Conservation (phyloP, 1,140 invertebrate genomes). For the Elymnias hypermnestra region DNA sequence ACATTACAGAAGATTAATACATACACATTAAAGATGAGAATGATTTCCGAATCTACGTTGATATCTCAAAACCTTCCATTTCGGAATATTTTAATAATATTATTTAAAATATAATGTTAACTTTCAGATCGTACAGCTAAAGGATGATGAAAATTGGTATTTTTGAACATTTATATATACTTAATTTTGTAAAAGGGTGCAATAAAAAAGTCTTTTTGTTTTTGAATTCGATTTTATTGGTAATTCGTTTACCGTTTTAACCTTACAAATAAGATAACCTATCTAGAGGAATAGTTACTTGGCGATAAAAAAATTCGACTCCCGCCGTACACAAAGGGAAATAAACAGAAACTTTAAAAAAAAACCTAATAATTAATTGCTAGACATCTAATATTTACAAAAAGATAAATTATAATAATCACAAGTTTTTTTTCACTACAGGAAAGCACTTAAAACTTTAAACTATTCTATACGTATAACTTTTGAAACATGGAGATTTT, state of each 20-base stretch:
- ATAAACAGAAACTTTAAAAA: neutral
- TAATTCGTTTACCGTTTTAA: slow-evolving; percentile 43
- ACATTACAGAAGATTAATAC: no score
- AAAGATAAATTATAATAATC: slow-evolving; percentile 1
- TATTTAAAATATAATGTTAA: no score
- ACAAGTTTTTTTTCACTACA: neutral
- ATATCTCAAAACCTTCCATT: no score
- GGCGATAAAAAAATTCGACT: no score
- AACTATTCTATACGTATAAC: neutral
- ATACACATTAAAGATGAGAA: no score
- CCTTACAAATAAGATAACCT: no score
- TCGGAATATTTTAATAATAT: no score
- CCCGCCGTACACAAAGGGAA: no score
- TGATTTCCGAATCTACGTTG: no score
- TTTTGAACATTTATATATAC: no score
- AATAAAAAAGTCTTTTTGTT: slow-evolving; percentile 21
- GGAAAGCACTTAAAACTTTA: neutral
- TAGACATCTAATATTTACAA: slow-evolving; percentile 16
- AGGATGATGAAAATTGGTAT: no score
- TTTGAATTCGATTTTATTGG: slow-evolving; percentile 40
- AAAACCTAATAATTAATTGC: neutral
- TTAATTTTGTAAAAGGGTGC: slow-evolving; percentile 1
- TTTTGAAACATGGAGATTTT: neutral
- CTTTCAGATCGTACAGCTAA: neutral
- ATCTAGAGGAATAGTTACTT: no score